phyloP scores from a whole-genome alignment of 2,113 vertebrate genomes.

The Chaetorhynchus papuensis region DNA sequence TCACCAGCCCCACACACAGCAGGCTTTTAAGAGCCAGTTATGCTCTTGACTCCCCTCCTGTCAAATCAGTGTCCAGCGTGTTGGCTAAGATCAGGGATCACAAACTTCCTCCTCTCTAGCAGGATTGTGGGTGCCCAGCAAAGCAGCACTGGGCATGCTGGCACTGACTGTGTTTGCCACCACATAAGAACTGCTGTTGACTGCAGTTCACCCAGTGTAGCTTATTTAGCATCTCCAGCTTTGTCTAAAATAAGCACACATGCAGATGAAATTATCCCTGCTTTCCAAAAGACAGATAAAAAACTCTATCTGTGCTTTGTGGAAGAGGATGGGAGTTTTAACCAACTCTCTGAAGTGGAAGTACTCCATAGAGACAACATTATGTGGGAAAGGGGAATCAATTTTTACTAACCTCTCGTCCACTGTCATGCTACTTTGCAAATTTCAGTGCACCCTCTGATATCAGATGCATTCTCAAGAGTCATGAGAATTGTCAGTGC shows the following conservation, averaged over 20 bases:
- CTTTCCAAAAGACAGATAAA: background rate
- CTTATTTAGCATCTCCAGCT: background rate
- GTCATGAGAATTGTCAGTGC: constrained; percentile 33
- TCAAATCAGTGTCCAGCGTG: background rate
- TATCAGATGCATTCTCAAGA: background rate
- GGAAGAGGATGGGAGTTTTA: background rate
- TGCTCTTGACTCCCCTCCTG: background rate
- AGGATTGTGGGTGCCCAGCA: background rate
- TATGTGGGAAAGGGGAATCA: constrained; percentile 31
- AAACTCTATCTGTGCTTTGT: background rate
- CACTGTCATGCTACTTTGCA: background rate
- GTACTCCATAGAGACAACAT: background rate
- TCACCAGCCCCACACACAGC: background rate
- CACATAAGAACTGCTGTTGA: background rate
- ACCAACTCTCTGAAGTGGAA: background rate
- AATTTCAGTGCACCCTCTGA: constrained; percentile 16
- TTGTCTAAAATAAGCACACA: background rate
- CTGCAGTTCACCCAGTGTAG: background rate
- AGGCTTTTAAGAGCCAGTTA: background rate
- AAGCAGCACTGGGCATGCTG: background rate
- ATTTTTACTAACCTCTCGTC: background rate
- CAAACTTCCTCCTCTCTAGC: background rate
- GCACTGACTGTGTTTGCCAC: background rate
- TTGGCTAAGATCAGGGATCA: background rate
- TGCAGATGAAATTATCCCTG: background rate